phyloP scores from a whole-genome alignment of 2,888 invertebrate genomes.

The Ferrisia virgata region DNA sequence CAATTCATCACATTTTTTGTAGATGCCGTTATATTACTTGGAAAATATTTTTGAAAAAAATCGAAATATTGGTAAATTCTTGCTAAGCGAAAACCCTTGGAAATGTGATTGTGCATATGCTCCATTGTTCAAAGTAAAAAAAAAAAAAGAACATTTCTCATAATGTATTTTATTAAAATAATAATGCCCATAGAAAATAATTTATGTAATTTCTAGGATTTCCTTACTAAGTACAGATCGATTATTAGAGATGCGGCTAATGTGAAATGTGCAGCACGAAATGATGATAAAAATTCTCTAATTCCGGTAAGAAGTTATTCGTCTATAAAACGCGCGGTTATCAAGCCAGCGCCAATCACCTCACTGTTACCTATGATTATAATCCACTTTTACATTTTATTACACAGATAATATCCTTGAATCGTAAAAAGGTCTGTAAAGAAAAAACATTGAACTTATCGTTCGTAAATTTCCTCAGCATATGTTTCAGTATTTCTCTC shows the following conservation, averaged over 20 bases:
- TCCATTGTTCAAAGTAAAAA: constrained; percentile 67
- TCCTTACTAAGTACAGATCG: constrained; percentile 60
- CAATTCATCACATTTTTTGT: constrained; percentile 44
- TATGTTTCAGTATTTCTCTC: constrained; percentile 66
- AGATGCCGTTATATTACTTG: constrained; percentile 77
- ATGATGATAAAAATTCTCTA: constrained; percentile 55
- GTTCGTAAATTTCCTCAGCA: constrained; percentile 70
- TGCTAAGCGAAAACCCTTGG: constrained; percentile 77
- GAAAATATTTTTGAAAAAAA: constrained; percentile 75
- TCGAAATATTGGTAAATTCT: constrained; percentile 65
- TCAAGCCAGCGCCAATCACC: too few relatives aligned
- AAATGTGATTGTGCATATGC: constrained; percentile 77
- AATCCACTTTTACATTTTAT: not conserved
- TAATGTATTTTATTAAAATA: not conserved
- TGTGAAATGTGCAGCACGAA: constrained; percentile 65
- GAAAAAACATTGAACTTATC: constrained; percentile 60
- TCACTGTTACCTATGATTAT: not conserved
- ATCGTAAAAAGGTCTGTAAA: constrained; percentile 68
- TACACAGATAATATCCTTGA: constrained; percentile 65
- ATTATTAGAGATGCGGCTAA: constrained; percentile 69
- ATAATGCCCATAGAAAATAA: too few relatives aligned
- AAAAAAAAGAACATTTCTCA: not conserved
- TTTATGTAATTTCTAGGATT: constrained; percentile 53
- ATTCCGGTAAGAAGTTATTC: constrained; percentile 41
- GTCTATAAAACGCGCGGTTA: too few relatives aligned